Percentiles rank a stretch among this genome's conserved stretches.
Evolutionary conservation across 2,113 vertebrate genomes (phyloP).

Genomic region (Rafetus swinhoei): DNA sequence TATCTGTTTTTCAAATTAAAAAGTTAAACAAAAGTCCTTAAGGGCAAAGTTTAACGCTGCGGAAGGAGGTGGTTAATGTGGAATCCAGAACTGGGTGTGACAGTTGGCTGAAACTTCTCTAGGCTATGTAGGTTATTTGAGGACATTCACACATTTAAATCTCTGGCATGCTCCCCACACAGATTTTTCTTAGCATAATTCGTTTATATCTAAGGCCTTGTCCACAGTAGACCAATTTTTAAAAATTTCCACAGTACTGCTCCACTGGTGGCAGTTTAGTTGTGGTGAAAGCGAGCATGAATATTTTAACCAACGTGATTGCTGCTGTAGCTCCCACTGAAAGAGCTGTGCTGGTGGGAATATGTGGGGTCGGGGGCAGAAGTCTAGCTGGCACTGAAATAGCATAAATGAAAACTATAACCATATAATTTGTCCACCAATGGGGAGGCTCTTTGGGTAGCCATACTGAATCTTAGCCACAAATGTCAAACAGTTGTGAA

Average conservation of each 20-base stretch:
- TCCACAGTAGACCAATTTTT: background rate
- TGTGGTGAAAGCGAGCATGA: background rate
- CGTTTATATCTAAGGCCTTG: background rate
- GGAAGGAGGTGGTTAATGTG: slow-evolving; percentile 84
- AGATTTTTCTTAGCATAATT: background rate
- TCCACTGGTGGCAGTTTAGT: accelerated
- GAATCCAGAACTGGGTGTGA: slow-evolving; percentile 85
- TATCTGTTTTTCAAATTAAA: slow-evolving; percentile 79
- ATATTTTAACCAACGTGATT: slow-evolving; percentile 12
- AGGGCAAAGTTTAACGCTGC: slow-evolving; percentile 82
- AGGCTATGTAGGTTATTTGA: slow-evolving; percentile 78
- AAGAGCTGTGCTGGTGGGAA: background rate
- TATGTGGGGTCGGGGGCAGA: background rate
- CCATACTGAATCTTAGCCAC: background rate
- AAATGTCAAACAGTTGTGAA: background rate
- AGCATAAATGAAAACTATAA: slow-evolving; percentile 15
- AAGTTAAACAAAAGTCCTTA: slow-evolving; percentile 82
- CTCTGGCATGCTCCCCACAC: slow-evolving; percentile 32
- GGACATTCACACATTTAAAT: slow-evolving; percentile 74
- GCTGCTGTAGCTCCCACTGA: no score
- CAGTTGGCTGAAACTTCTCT: slow-evolving; percentile 71
- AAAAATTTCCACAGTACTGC: background rate
- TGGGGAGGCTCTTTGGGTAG: background rate
- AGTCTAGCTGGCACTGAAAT: slow-evolving; percentile 24
- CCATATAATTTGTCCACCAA: background rate